Conservation (phyloP, 1,140 invertebrate genomes). For the Drepana arcuata region DNA sequence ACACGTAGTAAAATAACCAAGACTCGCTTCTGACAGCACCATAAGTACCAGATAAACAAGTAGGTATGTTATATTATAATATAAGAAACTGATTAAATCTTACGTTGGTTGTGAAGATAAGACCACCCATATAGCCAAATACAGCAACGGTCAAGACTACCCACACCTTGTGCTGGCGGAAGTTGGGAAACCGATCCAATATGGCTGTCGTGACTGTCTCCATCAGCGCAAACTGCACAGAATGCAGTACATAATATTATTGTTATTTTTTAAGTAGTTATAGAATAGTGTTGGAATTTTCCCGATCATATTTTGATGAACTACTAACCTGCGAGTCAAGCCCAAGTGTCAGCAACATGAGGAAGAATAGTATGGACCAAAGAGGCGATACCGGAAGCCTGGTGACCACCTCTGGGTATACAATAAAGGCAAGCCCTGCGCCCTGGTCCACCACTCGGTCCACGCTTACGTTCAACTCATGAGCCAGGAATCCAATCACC, state of each 20-base stretch:
- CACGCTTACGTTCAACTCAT: slow-evolving; percentile 80
- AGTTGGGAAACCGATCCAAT: slow-evolving; percentile 81
- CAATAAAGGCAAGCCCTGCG: slow-evolving; percentile 87
- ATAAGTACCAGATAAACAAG: no score
- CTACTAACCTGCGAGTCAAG: slow-evolving; percentile 82
- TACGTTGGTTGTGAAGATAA: slow-evolving; percentile 85
- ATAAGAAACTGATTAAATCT: no score
- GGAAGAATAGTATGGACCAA: slow-evolving; percentile 90
- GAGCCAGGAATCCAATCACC: slow-evolving; percentile 84
- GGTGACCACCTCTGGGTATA: slow-evolving; percentile 89
- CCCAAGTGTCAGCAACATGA: slow-evolving; percentile 85
- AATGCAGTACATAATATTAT: no score
- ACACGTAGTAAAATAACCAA: no score
- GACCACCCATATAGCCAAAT: slow-evolving; percentile 82
- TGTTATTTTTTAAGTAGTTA: no score
- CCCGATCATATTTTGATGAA: background rate
- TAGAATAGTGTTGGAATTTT: no score
- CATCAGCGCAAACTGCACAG: slow-evolving; percentile 83
- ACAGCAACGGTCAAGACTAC: slow-evolving; percentile 79
- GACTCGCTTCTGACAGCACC: no score
- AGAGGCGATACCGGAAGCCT: slow-evolving; percentile 84
- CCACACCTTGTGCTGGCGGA: slow-evolving; percentile 81
- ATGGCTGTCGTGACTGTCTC: slow-evolving; percentile 88
- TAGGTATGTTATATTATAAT: no score
- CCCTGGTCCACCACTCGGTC: slow-evolving; percentile 83